Percentiles rank a stretch among this genome's conserved stretches.
These are phyloP conservation scores for Eptesicus fuscus DNA, from an alignment of 2,113 vertebrate genomes.

Conservation along the genomic window DNA sequence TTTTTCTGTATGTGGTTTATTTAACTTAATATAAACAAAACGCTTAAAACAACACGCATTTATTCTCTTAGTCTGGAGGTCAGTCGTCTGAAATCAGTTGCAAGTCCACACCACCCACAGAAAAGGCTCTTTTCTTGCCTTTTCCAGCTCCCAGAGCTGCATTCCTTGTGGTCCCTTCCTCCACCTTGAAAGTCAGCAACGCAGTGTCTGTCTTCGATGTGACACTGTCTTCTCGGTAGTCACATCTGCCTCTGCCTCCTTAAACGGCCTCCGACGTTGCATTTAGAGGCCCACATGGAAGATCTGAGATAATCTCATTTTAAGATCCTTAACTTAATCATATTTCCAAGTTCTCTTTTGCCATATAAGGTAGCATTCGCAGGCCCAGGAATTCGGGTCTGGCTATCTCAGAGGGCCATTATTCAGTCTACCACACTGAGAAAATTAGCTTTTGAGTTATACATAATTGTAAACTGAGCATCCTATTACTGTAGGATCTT, in stretches of 20 bases:
- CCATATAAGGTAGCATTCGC: neutral
- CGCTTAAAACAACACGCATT: neutral
- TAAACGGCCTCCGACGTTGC: neutral
- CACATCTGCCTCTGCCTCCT: neutral
- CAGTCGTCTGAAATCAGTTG: neutral
- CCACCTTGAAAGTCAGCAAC: neutral
- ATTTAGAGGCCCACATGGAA: neutral
- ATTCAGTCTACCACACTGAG: neutral
- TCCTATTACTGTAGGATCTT: neutral
- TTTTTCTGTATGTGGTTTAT: neutral
- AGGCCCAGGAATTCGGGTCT: neutral
- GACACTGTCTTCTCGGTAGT: neutral
- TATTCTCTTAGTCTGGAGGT: neutral
- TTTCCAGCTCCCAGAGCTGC: neutral
- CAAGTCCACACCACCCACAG: fast-evolving
- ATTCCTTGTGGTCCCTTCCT: neutral
- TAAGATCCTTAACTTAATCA: neutral
- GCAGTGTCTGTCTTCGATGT: neutral
- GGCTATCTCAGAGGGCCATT: neutral
- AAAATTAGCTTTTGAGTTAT: neutral
- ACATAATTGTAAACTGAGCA: neutral
- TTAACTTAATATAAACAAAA: neutral
- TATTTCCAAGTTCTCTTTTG: neutral
- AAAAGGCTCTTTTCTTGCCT: neutral
- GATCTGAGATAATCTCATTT: neutral